A percentile compares a stretch with the other conserved stretches of the same genome.
Conservation (phyloP, 2,888 invertebrate species). For the Morinoia aosen region DNA sequence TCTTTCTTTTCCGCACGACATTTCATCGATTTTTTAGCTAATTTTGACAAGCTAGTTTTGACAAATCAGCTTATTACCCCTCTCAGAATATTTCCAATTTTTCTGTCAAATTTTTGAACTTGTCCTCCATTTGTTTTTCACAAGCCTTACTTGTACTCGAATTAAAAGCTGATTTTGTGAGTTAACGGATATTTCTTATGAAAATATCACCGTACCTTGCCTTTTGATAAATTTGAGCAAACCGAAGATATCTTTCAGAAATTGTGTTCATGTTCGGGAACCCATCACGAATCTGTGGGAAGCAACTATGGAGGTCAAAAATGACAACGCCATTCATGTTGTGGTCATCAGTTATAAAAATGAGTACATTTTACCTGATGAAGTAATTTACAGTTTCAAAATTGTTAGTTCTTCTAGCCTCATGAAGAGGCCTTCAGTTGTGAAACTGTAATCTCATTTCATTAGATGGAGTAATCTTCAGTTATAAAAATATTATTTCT, state of each 20-base stretch:
- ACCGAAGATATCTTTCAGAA: not conserved
- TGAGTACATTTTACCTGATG: not conserved
- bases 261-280: not conserved
- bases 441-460: no score
- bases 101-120: no score
- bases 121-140: no score
- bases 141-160: not conserved
- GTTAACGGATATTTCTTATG: not conserved
- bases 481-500: no score
- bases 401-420: not conserved
- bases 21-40: no score
- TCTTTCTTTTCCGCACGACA: no score
- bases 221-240: not conserved
- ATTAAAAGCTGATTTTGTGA: not conserved
- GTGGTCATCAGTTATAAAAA: not conserved
- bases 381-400: not conserved
- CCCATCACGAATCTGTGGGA: not conserved
- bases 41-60: no score
- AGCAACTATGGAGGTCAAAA: not conserved
- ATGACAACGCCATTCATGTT: not conserved
- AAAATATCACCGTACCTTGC: not conserved
- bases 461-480: no score
- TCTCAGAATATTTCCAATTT: no score
- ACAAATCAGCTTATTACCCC: no score
- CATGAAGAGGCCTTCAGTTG: not conserved